Conservation (phyloP, 2,888 invertebrate genomes). For the Polyploca ridens region DNA sequence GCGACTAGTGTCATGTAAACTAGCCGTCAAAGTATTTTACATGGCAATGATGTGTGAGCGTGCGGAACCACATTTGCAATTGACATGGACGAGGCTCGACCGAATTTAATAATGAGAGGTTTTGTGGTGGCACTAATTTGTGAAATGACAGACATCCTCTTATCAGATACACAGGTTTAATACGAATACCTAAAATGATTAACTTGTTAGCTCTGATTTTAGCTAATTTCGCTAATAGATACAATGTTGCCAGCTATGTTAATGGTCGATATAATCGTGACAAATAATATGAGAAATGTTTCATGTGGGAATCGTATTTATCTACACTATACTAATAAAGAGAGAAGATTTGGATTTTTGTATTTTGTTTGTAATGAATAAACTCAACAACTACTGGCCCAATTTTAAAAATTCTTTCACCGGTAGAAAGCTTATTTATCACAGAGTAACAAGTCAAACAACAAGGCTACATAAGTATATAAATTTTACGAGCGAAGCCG, state of each 20-base stretch:
- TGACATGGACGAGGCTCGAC: slow-evolving; percentile 25
- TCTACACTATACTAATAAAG: too few relatives aligned
- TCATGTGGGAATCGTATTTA: background rate
- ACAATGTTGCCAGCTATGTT: background rate
- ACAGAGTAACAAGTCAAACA: too few relatives aligned
- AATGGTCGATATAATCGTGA: background rate
- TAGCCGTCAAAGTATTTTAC: slow-evolving; percentile 42
- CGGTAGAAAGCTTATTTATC: too few relatives aligned
- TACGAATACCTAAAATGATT: background rate
- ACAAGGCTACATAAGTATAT: too few relatives aligned
- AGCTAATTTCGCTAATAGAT: background rate
- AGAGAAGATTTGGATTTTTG: too few relatives aligned
- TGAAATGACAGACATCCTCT: slow-evolving; percentile 16
- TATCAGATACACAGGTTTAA: slow-evolving; percentile 13
- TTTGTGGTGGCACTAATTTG: slow-evolving; percentile 16
- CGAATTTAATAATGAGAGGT: slow-evolving; percentile 32
- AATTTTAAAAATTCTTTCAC: too few relatives aligned
- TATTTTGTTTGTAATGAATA: too few relatives aligned
- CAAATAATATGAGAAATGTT: background rate
- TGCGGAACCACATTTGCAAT: slow-evolving; percentile 29
- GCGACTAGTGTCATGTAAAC: slow-evolving; percentile 32
- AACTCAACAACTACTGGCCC: too few relatives aligned
- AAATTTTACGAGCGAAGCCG: too few relatives aligned
- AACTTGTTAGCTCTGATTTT: background rate
- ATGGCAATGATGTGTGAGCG: slow-evolving; percentile 33